Evolutionary conservation across 1,140 invertebrate genomes (phyloP).

Genomic region (Goniozus legneri): DNA sequence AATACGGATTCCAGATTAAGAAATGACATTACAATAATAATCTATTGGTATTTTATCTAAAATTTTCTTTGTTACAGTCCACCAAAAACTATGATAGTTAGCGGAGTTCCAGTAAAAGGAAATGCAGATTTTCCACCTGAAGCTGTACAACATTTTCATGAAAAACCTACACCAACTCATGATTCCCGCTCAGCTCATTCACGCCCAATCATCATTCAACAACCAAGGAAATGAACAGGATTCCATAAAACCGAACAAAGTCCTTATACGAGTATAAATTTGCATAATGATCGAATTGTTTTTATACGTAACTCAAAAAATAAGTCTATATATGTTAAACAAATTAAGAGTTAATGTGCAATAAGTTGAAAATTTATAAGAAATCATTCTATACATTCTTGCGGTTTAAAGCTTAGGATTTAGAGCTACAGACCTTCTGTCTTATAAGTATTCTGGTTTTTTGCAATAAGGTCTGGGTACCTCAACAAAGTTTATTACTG

Average conservation of each 20-base stretch:
- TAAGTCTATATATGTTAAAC: too few species aligned
- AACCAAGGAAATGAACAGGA: slow-evolving; percentile 69
- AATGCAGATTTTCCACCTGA: slow-evolving; percentile 85
- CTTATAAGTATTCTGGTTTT: slow-evolving; percentile 8
- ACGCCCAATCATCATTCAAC: slow-evolving; percentile 65
- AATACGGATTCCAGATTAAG: too few species aligned
- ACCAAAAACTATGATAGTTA: slow-evolving; percentile 73
- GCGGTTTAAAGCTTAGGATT: too few species aligned
- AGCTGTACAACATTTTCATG: slow-evolving; percentile 76
- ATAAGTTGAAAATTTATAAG: too few species aligned
- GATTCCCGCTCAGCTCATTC: slow-evolving; percentile 58
- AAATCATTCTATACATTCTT: too few species aligned
- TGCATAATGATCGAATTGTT: too few species aligned
- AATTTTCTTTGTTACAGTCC: slow-evolving; percentile 52
- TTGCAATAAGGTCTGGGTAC: slow-evolving; percentile 3
- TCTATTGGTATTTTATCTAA: neutral
- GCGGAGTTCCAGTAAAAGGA: slow-evolving; percentile 75
- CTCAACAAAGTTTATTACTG: slow-evolving; percentile 27
- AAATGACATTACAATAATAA: neutral
- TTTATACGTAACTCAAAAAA: too few species aligned
- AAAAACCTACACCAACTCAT: slow-evolving; percentile 68
- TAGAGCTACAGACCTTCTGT: too few species aligned
- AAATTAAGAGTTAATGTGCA: too few species aligned
- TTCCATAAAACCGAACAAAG: too few species aligned
- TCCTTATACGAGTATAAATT: too few species aligned